phyloP scores from a whole-genome alignment of 2,797 vertebrate genomes.

The Danio jaintianensis region DNA sequence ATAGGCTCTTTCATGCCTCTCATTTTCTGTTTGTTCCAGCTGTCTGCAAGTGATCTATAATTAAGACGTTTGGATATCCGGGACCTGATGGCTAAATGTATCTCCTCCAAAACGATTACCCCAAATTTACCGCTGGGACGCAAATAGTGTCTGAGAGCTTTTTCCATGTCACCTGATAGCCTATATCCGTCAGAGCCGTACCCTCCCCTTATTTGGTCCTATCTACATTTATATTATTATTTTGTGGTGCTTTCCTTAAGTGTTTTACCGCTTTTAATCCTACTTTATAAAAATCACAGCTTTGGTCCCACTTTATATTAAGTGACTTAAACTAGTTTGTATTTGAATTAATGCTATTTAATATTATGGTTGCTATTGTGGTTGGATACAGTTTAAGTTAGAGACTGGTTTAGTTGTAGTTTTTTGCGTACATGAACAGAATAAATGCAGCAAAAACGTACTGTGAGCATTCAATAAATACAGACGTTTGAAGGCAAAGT shows the following conservation, averaged over 20 bases:
- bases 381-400: slow-evolving; percentile 26
- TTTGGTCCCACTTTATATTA: too few species aligned
- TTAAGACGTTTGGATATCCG: slow-evolving; percentile 21
- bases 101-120: slow-evolving; percentile 14
- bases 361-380: too few species aligned
- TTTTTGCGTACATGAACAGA: too few species aligned
- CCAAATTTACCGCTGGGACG: slow-evolving; percentile 21
- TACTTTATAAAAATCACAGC: neutral
- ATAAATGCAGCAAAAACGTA: too few species aligned
- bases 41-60: slow-evolving; percentile 9
- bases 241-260: neutral
- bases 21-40: slow-evolving; percentile 31
- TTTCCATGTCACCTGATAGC: slow-evolving; percentile 24
- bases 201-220: slow-evolving; percentile 27
- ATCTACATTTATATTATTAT: slow-evolving; percentile 21
- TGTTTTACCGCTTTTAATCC: neutral
- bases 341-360: too few species aligned
- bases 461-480: too few species aligned
- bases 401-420: neutral
- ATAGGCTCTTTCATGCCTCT: neutral
- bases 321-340: too few species aligned
- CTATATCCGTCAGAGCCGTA: slow-evolving; percentile 5
- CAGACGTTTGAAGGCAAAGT: too few species aligned
- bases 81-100: slow-evolving; percentile 20
- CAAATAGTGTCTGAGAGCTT: slow-evolving; percentile 41